Percentiles rank a stretch among this genome's conserved stretches.
Conservation (phyloP, 2,113 vertebrate species). For the Anser brachyrhynchus region DNA sequence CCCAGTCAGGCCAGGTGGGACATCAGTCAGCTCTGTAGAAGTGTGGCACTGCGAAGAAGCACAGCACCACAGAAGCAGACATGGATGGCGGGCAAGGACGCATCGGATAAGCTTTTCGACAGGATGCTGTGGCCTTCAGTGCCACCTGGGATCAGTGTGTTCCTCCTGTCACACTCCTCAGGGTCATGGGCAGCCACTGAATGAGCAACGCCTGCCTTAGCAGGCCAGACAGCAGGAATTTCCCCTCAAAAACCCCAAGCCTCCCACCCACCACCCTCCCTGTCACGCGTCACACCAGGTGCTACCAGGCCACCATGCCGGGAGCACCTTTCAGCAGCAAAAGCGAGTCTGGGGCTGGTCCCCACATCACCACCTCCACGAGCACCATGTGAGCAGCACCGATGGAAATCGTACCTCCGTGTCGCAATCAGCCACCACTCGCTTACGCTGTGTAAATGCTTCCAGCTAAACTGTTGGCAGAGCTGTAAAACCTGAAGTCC, state of each 20-base stretch:
- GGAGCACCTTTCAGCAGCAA: background rate
- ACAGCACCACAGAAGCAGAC: background rate
- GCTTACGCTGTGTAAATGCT: background rate
- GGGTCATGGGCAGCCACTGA: accelerated
- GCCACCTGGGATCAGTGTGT: background rate
- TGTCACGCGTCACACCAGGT: background rate
- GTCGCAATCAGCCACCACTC: background rate
- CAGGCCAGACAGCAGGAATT: background rate
- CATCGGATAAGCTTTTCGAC: background rate
- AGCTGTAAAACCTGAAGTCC: background rate
- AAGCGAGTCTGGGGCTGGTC: background rate
- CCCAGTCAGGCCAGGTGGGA: too few relatives aligned
- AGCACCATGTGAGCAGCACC: background rate
- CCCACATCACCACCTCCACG: background rate
- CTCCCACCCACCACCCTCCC: background rate
- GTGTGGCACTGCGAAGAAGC: background rate
- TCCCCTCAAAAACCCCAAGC: background rate
- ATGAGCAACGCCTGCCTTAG: background rate
- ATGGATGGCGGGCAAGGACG: background rate
- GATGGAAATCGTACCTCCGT: background rate
- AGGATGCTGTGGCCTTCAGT: background rate
- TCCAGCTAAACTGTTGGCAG: background rate
- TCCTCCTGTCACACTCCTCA: background rate
- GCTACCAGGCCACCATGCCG: background rate
- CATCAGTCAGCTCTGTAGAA: background rate